Base-by-base conservation (phyloP, 2,797 vertebrate species). In the Sebastes trivittatus region DNA sequence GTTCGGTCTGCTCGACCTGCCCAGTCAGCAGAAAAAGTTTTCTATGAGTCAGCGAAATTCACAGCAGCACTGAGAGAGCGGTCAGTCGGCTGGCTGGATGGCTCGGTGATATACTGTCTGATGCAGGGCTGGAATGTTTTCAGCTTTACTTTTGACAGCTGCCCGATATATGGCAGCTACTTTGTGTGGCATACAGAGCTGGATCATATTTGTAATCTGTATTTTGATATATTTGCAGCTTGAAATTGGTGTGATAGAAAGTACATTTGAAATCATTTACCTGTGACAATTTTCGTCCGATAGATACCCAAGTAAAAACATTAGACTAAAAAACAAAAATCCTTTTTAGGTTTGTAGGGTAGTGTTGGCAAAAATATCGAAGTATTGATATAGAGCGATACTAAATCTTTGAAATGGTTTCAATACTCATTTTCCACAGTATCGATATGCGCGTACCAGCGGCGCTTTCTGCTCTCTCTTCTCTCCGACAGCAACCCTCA, bases 11-110 rank as follows among this genome's bases (percentile, higher is more conserved):
- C 66, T 64, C 73, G 55, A 18, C 70, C 73, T 77, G 82, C 81
- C 46, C 56, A 22, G 42, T 92, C 87, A 85, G 89, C 94, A 89
- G 72, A 70, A 87, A 87, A 80, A 23, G 69, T 81, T 73, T 81
- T 81, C 30, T 22, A 58, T 54, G 88, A 89, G 92, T 93, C 92
- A 93, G 89, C 93, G 5, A 77, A 93, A 89, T 72, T 22, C 54
- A 5, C 71, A 8, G 80, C 82, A 38, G 62, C 78, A 27, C 78
- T 75, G 82, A 78, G 80, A 73, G 76, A 38, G 38, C 4, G 55
- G 77, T 74, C 77, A 63, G 72, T 60, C 5, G 46, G 34, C 49
- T 25, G 36, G 54, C 63, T 61, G 30, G 27, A 70, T 30, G 42
- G 71, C 59, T 86, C 58, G 2, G 11, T 80, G 78, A 52, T 73